Evolutionary conservation across 2,113 vertebrate genomes (phyloP), one percentile per base, ranked within the genome.

Genomic region (Protobothrops flavoviridis): DNA sequence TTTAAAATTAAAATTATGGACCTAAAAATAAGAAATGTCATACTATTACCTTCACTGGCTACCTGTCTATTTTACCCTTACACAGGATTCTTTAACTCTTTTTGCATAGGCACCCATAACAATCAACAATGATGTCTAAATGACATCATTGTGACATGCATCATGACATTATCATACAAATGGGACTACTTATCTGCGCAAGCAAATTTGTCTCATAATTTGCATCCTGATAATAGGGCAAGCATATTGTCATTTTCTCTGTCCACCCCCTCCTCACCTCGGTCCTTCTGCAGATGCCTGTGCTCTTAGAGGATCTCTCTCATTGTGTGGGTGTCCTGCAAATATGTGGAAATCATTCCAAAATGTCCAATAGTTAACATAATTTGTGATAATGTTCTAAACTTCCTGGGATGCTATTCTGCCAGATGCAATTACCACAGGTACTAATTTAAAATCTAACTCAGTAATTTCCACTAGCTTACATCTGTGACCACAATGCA

Each of bases 401-500:
- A 74, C 33, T 91, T 43, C 5, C 6, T 69, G 48, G 2, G 23
- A 69, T 53, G 23, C 5, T 69, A 50, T 48, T 26, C 26, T 11
- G 17, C 59, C 33, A 52, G 21, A 87, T 87, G n/a, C 29, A 15
- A 33, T 69, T 92, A 81, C 43, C 86, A 39, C 12, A 39, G 53
- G 9, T 69, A 29, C 48, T 39, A 17, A 61, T 21, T 55, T 91
- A 39, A 56, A 91, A 85, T 56, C 53, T 91, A 85, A 17, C 24
- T 81, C 33, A 48, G 43, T 56, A 26, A 43, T 15, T 10, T 74
- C 4, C 26, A 2, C 85, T 85, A 94, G 23, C 2, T 95, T 92
- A 95, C 90, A 92, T 95, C 81, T 90, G 90, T 94, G 94, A 9
- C 24, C 57, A 95, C 95, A 92, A 95, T 50, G 94, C 81, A 53